Conservation (phyloP, 1,140 invertebrate genomes). For the Lanistes nyassanus region DNA sequence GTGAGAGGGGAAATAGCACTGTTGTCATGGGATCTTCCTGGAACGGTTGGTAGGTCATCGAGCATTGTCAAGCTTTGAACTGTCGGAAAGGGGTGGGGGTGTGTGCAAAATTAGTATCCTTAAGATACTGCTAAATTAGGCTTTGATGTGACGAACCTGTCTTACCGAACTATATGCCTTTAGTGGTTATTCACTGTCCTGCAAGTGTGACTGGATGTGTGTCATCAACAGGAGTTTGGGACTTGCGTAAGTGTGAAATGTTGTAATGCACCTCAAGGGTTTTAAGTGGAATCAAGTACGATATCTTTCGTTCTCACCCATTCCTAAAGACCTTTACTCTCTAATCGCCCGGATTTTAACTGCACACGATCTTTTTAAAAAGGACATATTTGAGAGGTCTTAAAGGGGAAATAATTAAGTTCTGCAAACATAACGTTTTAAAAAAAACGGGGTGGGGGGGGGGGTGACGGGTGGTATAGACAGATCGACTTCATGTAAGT, state of each 20-base stretch:
- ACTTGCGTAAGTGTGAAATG: neutral
- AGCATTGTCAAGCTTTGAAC: neutral
- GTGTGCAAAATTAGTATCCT: neutral
- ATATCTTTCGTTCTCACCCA: no score
- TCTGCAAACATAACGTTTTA: neutral
- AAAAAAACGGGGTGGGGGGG: neutral
- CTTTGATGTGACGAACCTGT: neutral
- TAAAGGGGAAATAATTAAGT: neutral
- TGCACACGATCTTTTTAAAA: neutral
- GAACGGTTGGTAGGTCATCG: neutral
- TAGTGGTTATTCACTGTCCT: neutral
- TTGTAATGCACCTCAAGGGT: no score
- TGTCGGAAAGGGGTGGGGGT: neutral
- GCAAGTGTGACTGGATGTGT: neutral
- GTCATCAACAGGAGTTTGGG: neutral
- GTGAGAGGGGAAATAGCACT: no score
- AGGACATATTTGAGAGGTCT: neutral
- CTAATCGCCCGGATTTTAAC: no score
- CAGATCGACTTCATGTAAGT: neutral
- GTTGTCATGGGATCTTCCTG: neutral
- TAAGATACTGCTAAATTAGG: neutral
- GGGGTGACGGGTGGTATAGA: neutral
- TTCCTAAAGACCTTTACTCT: no score
- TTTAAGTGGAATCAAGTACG: no score
- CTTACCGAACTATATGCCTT: neutral